Percentiles rank a stretch among this genome's conserved stretches.
Evolutionary conservation across 2,888 invertebrate genomes (phyloP).

Genomic region (Cheilosia impressa): DNA sequence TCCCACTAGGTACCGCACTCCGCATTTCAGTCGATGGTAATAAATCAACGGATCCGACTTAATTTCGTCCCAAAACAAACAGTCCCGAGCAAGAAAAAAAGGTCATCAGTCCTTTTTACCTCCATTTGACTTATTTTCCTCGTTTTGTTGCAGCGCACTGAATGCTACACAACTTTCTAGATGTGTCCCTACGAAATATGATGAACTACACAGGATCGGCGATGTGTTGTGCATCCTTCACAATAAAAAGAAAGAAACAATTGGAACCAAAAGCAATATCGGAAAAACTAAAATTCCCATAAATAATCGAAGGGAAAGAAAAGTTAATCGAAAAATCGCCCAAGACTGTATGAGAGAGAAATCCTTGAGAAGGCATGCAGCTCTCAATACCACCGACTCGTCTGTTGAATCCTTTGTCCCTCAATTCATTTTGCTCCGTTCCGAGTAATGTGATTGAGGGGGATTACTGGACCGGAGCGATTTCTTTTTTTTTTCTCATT

Average conservation of each 20-base stretch:
- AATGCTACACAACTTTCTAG: conserved; percentile 44
- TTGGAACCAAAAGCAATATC: conserved; percentile 29
- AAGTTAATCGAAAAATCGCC: conserved; percentile 62
- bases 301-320: conserved; percentile 67
- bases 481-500: conserved; percentile 33
- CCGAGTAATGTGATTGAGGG: conserved; percentile 73
- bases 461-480: conserved; percentile 72
- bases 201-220: conserved; percentile 70
- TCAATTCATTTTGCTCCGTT: conserved; percentile 73
- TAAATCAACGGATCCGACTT: conserved; percentile 73
- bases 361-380: conserved; percentile 60
- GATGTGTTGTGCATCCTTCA: conserved; percentile 50
- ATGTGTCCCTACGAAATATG: conserved; percentile 62
- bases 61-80: conserved; percentile 72
- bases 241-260: conserved; percentile 1
- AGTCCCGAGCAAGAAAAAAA: conserved; percentile 39
- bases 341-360: conserved; percentile 33
- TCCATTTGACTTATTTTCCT: conserved; percentile 16
- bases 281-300: conserved; percentile 72
- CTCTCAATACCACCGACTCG: conserved; percentile 6
- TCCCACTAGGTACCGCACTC: conserved; percentile 30
- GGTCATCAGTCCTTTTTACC: conserved; percentile 42
- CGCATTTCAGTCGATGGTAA: conserved; percentile 30
- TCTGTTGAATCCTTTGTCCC: conserved; percentile 67
- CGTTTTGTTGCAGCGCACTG: conserved; percentile 49